These are phyloP conservation scores for Tridacna crocea DNA, from an alignment of 2,888 invertebrate genomes.

Conservation along the genomic window DNA sequence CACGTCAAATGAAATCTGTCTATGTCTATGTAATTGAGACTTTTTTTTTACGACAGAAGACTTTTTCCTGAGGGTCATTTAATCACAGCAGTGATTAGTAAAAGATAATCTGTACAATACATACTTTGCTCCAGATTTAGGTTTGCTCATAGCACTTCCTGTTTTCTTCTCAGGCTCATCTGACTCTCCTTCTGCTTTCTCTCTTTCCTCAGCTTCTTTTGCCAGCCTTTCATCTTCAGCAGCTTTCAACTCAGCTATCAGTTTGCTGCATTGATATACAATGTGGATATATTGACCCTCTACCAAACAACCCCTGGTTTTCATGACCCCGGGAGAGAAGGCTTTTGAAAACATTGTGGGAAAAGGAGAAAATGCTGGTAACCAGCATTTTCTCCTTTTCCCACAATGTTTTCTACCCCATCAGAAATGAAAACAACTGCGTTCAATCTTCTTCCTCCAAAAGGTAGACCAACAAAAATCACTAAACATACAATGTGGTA, in stretches of 20 bases:
- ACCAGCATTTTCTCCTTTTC: not conserved
- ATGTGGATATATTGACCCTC: no score
- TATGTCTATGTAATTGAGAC: no score
- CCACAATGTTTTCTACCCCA: not conserved
- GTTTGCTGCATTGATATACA: slow-evolving; percentile 43
- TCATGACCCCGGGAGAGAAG: no score
- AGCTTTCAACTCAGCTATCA: slow-evolving; percentile 67
- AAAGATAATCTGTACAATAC: slow-evolving; percentile 5
- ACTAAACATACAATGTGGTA: no score
- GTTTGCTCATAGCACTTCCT: slow-evolving; percentile 59
- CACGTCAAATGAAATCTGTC: no score
- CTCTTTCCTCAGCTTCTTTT: slow-evolving; percentile 65
- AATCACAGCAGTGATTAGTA: no score
- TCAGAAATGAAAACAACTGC: no score
- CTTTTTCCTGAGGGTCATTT: no score
- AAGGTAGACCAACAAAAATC: no score
- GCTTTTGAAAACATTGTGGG: not conserved
- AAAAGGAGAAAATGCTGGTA: not conserved
- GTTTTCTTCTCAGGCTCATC: slow-evolving; percentile 59
- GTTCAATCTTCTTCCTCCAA: no score
- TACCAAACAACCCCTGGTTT: no score
- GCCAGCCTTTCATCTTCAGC: slow-evolving; percentile 71
- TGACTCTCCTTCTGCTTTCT: slow-evolving; percentile 49
- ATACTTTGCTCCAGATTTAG: slow-evolving; percentile 60
- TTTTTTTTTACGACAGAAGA: no score